Conservation (phyloP, 2,888 invertebrate species). For the Prostheceraeus crozeri region DNA sequence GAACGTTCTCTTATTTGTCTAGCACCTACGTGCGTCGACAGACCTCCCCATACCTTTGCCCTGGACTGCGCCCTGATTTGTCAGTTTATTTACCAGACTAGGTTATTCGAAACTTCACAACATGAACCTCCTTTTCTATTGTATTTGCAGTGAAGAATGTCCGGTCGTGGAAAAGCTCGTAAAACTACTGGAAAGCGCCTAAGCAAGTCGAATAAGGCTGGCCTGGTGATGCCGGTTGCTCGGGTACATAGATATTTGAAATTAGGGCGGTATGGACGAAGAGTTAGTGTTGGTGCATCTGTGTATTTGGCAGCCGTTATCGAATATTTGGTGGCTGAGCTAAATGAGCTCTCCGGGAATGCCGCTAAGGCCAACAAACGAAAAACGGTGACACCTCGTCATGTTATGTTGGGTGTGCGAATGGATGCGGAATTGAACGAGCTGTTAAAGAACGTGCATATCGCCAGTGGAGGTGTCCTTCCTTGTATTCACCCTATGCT, state of each 20-base stretch:
- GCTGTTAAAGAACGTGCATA: constrained; percentile 30
- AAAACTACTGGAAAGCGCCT: constrained; percentile 30
- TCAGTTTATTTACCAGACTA: too few relatives aligned
- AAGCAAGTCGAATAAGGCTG: constrained; percentile 26
- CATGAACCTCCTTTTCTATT: too few relatives aligned
- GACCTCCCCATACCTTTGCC: too few relatives aligned
- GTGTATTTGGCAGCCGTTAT: constrained; percentile 33
- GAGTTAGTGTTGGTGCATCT: constrained; percentile 29
- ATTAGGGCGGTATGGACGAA: constrained; percentile 27
- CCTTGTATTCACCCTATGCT: constrained; percentile 29
- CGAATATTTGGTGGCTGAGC: constrained; percentile 34
- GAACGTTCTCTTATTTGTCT: too few relatives aligned
- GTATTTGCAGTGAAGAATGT: too few relatives aligned
- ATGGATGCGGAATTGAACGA: constrained; percentile 36
- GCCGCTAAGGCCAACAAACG: constrained; percentile 33
- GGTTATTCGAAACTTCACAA: too few relatives aligned
- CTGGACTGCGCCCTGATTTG: too few relatives aligned
- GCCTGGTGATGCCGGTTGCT: constrained; percentile 33
- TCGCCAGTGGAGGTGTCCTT: constrained; percentile 30
- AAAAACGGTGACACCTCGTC: constrained; percentile 30
- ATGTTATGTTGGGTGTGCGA: constrained; percentile 32
- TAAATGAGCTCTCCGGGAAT: constrained; percentile 33
- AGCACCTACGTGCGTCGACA: too few relatives aligned
- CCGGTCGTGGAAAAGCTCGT: constrained; percentile 34
- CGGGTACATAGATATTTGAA: constrained; percentile 32